Base-by-base conservation (phyloP, 2,888 invertebrate genomes). In the Microctonus brassicae region DNA sequence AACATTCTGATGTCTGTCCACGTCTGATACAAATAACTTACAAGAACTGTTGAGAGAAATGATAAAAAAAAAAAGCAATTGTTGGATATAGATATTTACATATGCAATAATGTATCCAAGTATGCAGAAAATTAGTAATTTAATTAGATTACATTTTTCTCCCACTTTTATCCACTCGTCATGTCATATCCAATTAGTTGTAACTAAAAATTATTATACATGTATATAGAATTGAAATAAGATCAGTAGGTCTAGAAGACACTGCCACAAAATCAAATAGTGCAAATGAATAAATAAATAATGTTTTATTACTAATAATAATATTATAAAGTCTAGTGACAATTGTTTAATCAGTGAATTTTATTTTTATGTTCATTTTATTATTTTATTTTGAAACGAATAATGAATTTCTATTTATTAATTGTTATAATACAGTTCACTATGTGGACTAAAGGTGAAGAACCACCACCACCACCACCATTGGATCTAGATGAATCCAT, bases 391-490 rank as follows among this genome's bases (percentile, higher is more conserved):
- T 58, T 58, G 11, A 58, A 39, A 39, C 62, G 73, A 62, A 78
- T 75, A 73, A 86, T 85, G 82, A 84, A 82, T 81, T 85, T 83
- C 82, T 80, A 84, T 72, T 71, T 80, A 39, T 76, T 85, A 63
- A 71, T 85, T 74, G 76, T 86, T 65, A 80, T 84, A 72, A 72
- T 83, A 53, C 86, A 87, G 86, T 83, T 84, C 70, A 79, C 80
- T 65, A 86, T 86, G 87, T 87, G 82, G 83, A 78, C 81, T 55
- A 78, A 80, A 69, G 80, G 82, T 10, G 84, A 84, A 58, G 84
- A 86, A 73, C 82, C 86, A 74, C 81, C 81, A 2, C 84, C 81
- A 2, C 84, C 80, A 33, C 75, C 76, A 3, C 76, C 76, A 77
- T 84, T 84, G 79, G 52, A 77, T 76, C 13, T 78, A 75, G 80